Evolutionary conservation across 2,113 vertebrate genomes (phyloP), one percentile per base, ranked within the genome.

Genomic region (Neodon shergylaensis): DNA sequence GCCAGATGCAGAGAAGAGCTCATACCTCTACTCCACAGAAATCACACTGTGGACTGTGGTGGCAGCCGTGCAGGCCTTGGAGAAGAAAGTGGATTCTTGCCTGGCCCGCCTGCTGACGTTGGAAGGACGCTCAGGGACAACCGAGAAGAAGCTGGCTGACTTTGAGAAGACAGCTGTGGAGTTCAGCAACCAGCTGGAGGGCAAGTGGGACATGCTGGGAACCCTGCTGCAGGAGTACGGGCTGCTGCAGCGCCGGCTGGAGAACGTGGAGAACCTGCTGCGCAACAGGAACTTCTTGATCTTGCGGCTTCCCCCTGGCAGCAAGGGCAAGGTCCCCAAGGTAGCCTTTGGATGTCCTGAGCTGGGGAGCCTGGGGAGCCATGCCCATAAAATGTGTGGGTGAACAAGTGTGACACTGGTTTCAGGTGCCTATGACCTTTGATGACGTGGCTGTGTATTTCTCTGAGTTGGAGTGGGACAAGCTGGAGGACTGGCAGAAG

Each of bases 11-110:
- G 97, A 97, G 66, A 95, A 91, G 58, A 95, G 49, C 10, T 96
- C 97, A 0, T 94, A 97, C 74, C 68, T 97, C 22, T 95, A 96
- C 54, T 96, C 96, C 17, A 91, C 98, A 3, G 98, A 98, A 74
- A 94, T 97, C 83, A 97, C 97, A 0, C 79, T 97, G 86, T 98
- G 98, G 97, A 96, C 97, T 0, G 95, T 97, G 61, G 97, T 97
- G 92, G 96, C 97, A 0, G 96, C 97, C 8, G 70, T 97, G 49
- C 98, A 98, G 91, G 98, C 97, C 21, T 24, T 98, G 78, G 98
- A 98, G 78, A 97, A 96, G 88, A 98, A 97, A 47, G 96, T 98
- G 39, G 98, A 98, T 19, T 92, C 95, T 87, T 97, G 97, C 33
- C 81, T 97, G 81, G 3, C 90, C 65, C 96, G 96, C 4, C 39